Evolutionary conservation across 2,113 vertebrate genomes (phyloP).

Genomic region (Talpa occidentalis): DNA sequence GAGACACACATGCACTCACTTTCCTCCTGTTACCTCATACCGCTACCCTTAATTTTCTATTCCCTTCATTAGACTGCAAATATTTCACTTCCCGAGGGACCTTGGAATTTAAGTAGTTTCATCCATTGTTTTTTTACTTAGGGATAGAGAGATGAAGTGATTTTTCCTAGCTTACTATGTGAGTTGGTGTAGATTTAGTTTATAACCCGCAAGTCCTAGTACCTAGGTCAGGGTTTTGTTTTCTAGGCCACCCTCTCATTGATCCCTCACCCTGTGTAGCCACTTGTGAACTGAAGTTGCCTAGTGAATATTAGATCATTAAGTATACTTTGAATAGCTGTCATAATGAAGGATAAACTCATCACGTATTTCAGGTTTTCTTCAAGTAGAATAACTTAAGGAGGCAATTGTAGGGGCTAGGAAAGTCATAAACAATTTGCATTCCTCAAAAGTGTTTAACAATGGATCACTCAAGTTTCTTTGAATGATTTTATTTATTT

Average conservation of each 20-base stretch:
- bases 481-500: constrained; percentile 55
- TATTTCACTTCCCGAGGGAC: neutral
- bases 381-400: constrained; percentile 20
- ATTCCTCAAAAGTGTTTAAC: neutral
- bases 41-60: neutral
- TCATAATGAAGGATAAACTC: constrained; percentile 43
- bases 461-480: constrained; percentile 21
- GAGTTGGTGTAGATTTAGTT: constrained; percentile 16
- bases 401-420: neutral
- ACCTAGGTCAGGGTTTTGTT: neutral
- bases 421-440: constrained; percentile 20
- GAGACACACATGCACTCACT: neutral
- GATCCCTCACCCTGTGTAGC: neutral
- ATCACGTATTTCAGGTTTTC: constrained; percentile 1
- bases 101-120: neutral
- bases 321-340: neutral
- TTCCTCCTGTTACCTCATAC: rapidly evolving
- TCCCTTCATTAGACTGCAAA: neutral
- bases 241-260: neutral
- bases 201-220: neutral
- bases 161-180: neutral
- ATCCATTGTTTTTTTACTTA: neutral
- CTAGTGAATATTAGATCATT: constrained; percentile 31
- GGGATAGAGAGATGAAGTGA: neutral
- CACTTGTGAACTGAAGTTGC: constrained; percentile 22